Base-by-base conservation (phyloP, 2,888 invertebrate genomes). In the Ophion ellenae region DNA sequence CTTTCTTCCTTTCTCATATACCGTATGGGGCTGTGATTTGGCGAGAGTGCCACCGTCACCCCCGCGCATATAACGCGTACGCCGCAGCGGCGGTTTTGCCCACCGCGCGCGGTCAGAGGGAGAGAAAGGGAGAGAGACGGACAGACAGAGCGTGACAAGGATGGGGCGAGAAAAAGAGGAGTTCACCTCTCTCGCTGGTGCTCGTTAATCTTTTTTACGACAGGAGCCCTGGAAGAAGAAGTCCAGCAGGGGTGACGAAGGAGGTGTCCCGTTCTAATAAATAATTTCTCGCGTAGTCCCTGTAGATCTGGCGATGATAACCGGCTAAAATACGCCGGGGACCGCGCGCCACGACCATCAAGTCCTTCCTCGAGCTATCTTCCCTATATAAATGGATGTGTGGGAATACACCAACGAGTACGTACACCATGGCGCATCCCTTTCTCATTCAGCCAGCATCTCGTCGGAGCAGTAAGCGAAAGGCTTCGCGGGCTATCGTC, bases 231-330 rank as follows among this genome's bases (percentile, higher is more conserved):
- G 87, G 87, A 87, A 88, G 88, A 88, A 89, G 88, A 89, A 88
- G 87, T 86, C 88, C 86, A 82, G 88, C 85, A 87, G 81, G 88
- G 89, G 91, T 92, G 92, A 92, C 92, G 92, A 92, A 92, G 92
- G 91, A 92, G 93, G 92, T 91, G 92, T 91, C 91, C 90, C 91
- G 90, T 88, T 91, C 91, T 93, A 93, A 94, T 94, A 94, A 94
- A 94, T 94, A 94, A 94, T 94, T 93, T 93, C 93, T 92, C 93
- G 92, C 93, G 90, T 91, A 91, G 91, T 89, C 93, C 92, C 92
- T 92, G 93, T 93, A 93, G 93, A 94, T 94, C 94, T 93, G 94
- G 91, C 89, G 93, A 92, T 94, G 93, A 94, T 94, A 94, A 93
- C 93, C 89, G 90, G 91, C 87, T 93, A 92, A 93, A 93, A 93